These are phyloP conservation scores for Petrosia ficiformis DNA, from an alignment of 37 sponge, comb jelly and placozoan genomes.

Conservation along the genomic window DNA sequence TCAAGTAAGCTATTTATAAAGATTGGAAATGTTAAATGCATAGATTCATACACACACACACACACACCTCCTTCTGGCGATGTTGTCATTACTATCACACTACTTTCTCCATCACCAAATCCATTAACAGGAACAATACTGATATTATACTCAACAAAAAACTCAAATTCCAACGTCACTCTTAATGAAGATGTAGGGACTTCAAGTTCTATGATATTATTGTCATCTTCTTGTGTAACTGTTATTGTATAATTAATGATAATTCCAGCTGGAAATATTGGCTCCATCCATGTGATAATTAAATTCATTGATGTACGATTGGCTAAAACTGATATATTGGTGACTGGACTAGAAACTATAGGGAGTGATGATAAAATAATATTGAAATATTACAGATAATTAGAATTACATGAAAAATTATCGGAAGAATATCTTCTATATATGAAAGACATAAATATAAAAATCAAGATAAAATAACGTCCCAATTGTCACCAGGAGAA, in stretches of 20 bases:
- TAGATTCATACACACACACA: too few relatives aligned
- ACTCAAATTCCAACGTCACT: neutral
- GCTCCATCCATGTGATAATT: neutral
- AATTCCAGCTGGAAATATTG: neutral
- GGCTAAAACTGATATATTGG: neutral
- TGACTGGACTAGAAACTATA: neutral
- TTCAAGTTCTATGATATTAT: neutral
- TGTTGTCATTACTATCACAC: neutral
- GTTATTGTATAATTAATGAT: neutral
- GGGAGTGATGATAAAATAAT: too few relatives aligned
- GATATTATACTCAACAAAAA: neutral
- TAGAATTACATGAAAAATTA: too few relatives aligned
- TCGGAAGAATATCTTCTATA: too few relatives aligned
- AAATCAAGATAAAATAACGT: too few relatives aligned
- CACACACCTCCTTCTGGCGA: constrained; percentile 31
- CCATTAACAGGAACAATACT: neutral
- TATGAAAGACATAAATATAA: too few relatives aligned
- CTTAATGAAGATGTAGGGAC: neutral
- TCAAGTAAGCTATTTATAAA: neutral
- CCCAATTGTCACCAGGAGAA: too few relatives aligned
- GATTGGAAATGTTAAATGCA: too few relatives aligned
- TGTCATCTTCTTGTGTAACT: neutral
- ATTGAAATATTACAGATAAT: too few relatives aligned
- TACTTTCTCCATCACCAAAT: neutral
- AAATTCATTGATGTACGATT: neutral